Conservation (phyloP, 2,797 vertebrate genomes). For the Artibeus lituratus region DNA sequence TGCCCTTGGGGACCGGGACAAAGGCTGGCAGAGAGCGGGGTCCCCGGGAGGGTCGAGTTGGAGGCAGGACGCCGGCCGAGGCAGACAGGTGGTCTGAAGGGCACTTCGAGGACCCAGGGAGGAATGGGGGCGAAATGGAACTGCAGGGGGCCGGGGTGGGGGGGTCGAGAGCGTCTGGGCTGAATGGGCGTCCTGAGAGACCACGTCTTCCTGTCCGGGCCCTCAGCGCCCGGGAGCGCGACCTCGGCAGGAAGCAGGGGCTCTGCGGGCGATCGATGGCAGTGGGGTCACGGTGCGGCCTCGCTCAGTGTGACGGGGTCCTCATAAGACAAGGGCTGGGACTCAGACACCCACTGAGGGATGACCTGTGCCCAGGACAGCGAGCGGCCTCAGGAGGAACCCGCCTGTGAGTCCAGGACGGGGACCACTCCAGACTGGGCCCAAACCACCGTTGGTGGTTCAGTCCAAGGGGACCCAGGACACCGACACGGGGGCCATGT, state of each 20-base stretch:
- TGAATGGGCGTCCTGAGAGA: fast-evolving
- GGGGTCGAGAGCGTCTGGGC: fast-evolving
- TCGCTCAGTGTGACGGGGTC: fast-evolving
- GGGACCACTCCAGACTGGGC: fast-evolving
- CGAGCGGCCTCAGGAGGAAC: fast-evolving
- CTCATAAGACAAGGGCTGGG: not conserved
- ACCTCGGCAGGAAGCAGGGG: fast-evolving
- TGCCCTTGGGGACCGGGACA: not conserved
- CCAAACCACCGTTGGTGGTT: fast-evolving
- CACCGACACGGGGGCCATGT: fast-evolving
- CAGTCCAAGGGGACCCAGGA: fast-evolving
- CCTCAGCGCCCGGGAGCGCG: fast-evolving
- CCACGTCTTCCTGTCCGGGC: fast-evolving
- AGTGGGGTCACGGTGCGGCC: not conserved
- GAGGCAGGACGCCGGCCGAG: fast-evolving
- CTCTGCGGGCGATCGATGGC: not conserved
- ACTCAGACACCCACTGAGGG: not conserved
- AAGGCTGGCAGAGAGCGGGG: not conserved
- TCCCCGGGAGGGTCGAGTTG: fast-evolving
- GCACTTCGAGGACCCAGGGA: not conserved
- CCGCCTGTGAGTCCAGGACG: fast-evolving
- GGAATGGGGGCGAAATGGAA: not conserved
- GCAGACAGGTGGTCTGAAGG: fast-evolving
- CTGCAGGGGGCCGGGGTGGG: fast-evolving
- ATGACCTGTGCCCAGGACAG: not conserved